Evolutionary conservation across 2,888 invertebrate species (phyloP).

Genomic region (Himalopsyche anomala): DNA sequence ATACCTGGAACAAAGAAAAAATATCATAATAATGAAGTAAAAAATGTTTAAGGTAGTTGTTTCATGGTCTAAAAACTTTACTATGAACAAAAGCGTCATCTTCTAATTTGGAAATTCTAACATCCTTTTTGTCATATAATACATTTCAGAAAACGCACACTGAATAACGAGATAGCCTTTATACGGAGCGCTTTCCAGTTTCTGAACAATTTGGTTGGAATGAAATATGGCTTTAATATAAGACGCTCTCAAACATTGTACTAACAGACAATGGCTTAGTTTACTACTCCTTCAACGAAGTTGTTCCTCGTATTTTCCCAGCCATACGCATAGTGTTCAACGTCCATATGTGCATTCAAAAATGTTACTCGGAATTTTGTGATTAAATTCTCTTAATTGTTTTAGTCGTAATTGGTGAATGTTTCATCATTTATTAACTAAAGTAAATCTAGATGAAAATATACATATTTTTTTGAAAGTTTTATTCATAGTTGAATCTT

Average conservation of each 20-base stretch:
- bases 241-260: constrained; percentile 19
- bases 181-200: neutral
- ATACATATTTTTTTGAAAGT: too few relatives aligned
- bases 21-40: too few relatives aligned
- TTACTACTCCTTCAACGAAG: neutral
- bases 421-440: too few relatives aligned
- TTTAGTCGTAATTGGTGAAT: neutral
- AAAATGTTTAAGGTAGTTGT: too few relatives aligned
- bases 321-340: neutral
- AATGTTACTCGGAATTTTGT: neutral
- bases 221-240: constrained; percentile 26
- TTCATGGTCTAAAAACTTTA: too few relatives aligned
- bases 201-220: constrained; percentile 14
- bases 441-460: too few relatives aligned
- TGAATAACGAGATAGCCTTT: neutral
- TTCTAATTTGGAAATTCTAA: neutral
- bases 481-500: too few relatives aligned
- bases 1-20: too few relatives aligned
- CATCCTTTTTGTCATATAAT: neutral
- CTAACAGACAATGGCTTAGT: constrained; percentile 31
- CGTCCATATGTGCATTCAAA: constrained; percentile 6
- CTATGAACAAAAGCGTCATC: neutral
- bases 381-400: neutral
- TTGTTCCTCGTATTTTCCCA: constrained; percentile 4
- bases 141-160: neutral